A percentile compares a stretch with the other conserved stretches of the same genome.
phyloP scores from a whole-genome alignment of 2,797 vertebrate species.

The Microctenopoma stevenorrisi region DNA sequence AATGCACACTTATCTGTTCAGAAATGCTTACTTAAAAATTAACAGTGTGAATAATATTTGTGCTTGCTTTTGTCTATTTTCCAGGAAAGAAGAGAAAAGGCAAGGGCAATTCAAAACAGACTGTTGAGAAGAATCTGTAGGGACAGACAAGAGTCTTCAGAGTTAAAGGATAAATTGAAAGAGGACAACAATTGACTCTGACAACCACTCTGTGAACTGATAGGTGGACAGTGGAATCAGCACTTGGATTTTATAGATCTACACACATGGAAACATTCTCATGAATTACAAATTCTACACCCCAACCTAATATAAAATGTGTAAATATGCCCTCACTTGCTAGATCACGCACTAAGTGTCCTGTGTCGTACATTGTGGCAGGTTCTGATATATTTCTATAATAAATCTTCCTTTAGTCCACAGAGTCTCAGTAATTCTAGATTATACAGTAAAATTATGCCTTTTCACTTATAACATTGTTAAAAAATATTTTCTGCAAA shows the following conservation, averaged over 20 bases:
- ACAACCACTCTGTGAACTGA: neutral
- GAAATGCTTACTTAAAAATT: neutral
- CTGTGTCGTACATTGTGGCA: too few species aligned
- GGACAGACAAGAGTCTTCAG: neutral
- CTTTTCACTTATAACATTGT: neutral
- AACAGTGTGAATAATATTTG: neutral
- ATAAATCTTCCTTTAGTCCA: slow-evolving; percentile 6
- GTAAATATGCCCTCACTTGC: neutral
- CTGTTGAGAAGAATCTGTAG: slow-evolving; percentile 5
- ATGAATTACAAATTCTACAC: too few species aligned
- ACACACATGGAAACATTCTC: too few species aligned
- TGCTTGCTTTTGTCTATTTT: slow-evolving; percentile 26
- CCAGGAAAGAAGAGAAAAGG: slow-evolving; percentile 87
- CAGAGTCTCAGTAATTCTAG: too few species aligned
- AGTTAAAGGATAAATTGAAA: neutral
- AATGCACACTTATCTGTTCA: too few species aligned
- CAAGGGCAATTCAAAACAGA: slow-evolving; percentile 80
- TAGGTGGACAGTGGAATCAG: neutral
- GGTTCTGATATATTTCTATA: neutral
- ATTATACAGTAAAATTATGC: too few species aligned
- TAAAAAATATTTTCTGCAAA: neutral
- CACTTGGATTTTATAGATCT: neutral
- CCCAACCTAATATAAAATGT: neutral
- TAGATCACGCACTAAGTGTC: neutral
- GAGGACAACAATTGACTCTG: neutral